Evolutionary conservation across 2,113 vertebrate species (phyloP), one percentile per base, ranked within the genome.

Genomic region (Lepus timidus): DNA sequence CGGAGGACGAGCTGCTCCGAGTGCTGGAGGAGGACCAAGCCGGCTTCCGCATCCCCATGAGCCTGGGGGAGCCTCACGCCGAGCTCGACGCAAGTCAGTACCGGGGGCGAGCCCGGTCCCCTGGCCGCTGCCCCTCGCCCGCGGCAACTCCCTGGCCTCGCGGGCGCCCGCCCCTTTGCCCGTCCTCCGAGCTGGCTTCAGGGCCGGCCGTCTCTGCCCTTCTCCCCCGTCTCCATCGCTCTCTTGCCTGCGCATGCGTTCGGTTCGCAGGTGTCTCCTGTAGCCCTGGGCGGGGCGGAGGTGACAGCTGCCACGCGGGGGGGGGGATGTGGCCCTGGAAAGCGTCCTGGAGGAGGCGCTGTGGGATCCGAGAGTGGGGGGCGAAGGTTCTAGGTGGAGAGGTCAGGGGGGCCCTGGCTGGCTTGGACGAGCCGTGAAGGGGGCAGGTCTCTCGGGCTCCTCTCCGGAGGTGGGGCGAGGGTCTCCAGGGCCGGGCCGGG

Each of bases 1-100:
- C 98, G 0, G 98, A 98, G 91, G 98, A 99, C 3, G 98, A 99
- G 76, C 98, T 99, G 0, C 97, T 99, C 85, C 97, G 98, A 20
- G 98, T 99, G 85, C 98, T 99, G 44, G 99, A 99, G 76, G 99
- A 99, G 12, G 99, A 99, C 14, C 99, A 99, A 67, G 98, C 99
- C 0, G 98, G 99, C 0, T 99, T 98, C 96, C 98, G 98, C 92
- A 99, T 99, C 96, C 99, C 99, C 86, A 99, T 99, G 99, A 99
- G 99, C 94, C 98, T 99, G 10, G 99, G 99, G 25, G 99, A 99
- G 95, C 98, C 99, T 1, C 99, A 99, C 67, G 97, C 97, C 0
- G 99, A 99, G 96, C 71, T 98, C 36, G 99, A 99, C 98, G 99
- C 99, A 93, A 99, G 99, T 99, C 95, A 96, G 99, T 97, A 55